Evolutionary conservation across 2,797 vertebrate genomes (phyloP), one percentile per base, ranked within the genome.

Genomic region (Molossus molossus): DNA sequence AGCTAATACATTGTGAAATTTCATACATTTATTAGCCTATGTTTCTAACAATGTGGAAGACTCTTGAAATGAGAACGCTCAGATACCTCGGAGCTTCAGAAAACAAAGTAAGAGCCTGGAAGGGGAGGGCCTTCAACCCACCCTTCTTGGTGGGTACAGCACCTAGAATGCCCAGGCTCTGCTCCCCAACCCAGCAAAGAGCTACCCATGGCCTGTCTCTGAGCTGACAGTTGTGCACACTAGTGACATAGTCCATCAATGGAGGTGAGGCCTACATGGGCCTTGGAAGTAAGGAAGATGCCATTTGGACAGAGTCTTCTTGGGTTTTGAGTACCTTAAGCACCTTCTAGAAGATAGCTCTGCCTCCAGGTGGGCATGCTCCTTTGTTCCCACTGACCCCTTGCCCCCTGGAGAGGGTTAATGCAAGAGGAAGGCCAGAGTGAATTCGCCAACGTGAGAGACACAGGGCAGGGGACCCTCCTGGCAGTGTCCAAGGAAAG

Each of bases 251-350:
- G 17, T 64, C 6, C 33, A 84, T 62, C 21, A 11, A 6, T 33
- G 6, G 9, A 90, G 0, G 50, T 50, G 4, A 20, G 8, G 8
- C 7, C 21, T 53, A 29, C 6, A n/a, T 0, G 20, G 1, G n/a
- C 10, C 29, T 12, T 20, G 17, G 5, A 48, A 40, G 12, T 37
- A 27, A 8, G 10, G 6, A 67, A 5, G 37, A 29, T 2, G 0
- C 21, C 48, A 37, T 20, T 18, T 84, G 37, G 50, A 25, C 6
- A 84, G 9, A 65, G 27, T 33, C 7, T 21, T 58, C 29, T 83
- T 27, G 11, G 7, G 18, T 23, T 37, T 17, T 4, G 8, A 58
- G 33, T 23, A n/a, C 4, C 13, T 2, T 53, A 3, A 67, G 13
- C 12, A 27, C 5, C 14, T 64, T 14, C 48, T 27, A 17, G 33